A percentile compares a stretch with the other conserved stretches of the same genome.
These are phyloP conservation scores for Theretra japonica DNA, from an alignment of 2,888 invertebrate species.

Conservation along the genomic window DNA sequence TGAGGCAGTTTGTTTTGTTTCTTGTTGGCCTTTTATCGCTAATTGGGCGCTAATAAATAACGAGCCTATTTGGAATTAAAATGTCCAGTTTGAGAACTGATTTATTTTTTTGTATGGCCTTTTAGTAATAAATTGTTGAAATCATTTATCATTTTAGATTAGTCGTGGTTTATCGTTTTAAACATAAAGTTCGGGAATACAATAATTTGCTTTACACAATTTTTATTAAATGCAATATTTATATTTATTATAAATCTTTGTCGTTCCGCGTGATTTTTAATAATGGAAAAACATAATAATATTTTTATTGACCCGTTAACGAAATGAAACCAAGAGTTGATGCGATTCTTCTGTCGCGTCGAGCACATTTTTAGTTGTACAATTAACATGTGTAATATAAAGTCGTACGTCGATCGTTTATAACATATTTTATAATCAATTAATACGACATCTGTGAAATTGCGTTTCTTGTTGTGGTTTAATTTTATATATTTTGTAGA, in stretches of 20 bases:
- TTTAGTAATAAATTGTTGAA: slow-evolving; percentile 12
- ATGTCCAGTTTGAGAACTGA: not conserved
- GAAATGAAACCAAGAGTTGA: slow-evolving; percentile 11
- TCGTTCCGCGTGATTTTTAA: not conserved
- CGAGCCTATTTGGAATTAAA: slow-evolving; percentile 20
- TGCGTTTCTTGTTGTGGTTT: slow-evolving; percentile 54
- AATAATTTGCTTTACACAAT: not conserved
- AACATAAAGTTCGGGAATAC: not conserved
- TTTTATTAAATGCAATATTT: slow-evolving; percentile 1
- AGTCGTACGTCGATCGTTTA: slow-evolving; percentile 39
- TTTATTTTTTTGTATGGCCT: slow-evolving; percentile 12
- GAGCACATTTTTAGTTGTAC: not conserved
- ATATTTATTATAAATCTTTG: not conserved
- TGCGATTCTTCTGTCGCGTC: not conserved
- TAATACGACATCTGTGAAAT: slow-evolving; percentile 58
- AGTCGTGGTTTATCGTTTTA: not conserved
- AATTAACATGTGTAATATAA: slow-evolving; percentile 7
- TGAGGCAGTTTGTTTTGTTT: slow-evolving; percentile 18
- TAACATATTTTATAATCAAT: slow-evolving; percentile 57
- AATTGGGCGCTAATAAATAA: slow-evolving; percentile 26
- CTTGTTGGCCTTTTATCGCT: slow-evolving; percentile 10
- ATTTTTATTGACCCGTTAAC: not conserved
- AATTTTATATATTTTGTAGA: slow-evolving; percentile 38
- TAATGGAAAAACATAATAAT: slow-evolving; percentile 1
- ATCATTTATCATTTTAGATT: not conserved